Evolutionary conservation across 1,140 invertebrate genomes (phyloP), one percentile per base, ranked within the genome.

Genomic region (Drosophila neocordata): DNA sequence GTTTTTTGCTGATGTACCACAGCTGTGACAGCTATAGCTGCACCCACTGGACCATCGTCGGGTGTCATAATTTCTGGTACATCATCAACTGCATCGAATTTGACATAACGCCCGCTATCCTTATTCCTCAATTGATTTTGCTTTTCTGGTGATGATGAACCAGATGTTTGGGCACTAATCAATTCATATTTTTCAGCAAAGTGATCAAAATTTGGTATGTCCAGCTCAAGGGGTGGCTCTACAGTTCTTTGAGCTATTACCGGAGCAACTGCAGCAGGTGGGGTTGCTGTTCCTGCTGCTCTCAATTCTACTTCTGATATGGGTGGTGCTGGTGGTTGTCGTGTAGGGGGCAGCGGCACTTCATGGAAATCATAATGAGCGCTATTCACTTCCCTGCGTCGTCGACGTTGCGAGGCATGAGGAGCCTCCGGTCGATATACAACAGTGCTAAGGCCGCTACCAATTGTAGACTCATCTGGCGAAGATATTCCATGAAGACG

Each of bases 171-270:
- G 1, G 64, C 71, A 38, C 78, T 85, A 4, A 85, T 78, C 11
- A 90, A 31, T 2, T 80, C 64, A 27, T 90, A 88, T 59, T 90
- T 87, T 13, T 90, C 77, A 5, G 88, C 87, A 13, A 90, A 80
- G 34, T 90, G 88, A 65, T 90, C 73, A 5, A 90, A 90, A 4
- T 87, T 81, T 2, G 88, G 79, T 15, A 89, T 89, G 5, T 77
- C 77, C 52, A 89, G 51, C n/a, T 80, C 71, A 1, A n/a, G 37
- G 62, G 51, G 24, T 34, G 48, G 24, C 35, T 27, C 37, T 4
- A 13, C 22, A 15, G 20, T 20, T 22, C 13, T 8, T 9, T 53
- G n/a, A 18, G 7, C 12, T 62, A 4, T 63, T 8, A 7, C 6
- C 24, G 56, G n/a, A 24, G 53, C 20, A 22, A 18, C 1, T n/a